Conservation (phyloP, 2,113 vertebrate genomes). For the Sander vitreus region DNA sequence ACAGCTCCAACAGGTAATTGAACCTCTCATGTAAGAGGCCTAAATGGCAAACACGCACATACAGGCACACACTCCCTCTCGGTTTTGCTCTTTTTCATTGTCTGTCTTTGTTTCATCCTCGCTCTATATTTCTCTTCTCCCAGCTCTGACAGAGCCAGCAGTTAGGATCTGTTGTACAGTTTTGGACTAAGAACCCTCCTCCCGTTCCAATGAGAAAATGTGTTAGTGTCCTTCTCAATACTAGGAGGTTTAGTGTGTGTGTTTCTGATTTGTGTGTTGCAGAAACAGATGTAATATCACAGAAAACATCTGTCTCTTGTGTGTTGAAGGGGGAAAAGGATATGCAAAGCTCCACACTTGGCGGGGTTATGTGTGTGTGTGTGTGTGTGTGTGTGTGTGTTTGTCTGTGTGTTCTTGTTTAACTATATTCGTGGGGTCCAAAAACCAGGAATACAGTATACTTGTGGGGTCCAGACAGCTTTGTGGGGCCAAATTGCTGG, state of each 20-base stretch:
- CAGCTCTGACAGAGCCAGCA: slow-evolving; percentile 48
- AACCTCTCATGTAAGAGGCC: slow-evolving; percentile 63
- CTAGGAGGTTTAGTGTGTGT: slow-evolving; percentile 20
- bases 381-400: slow-evolving; percentile 26
- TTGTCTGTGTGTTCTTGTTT: no score
- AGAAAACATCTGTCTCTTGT: slow-evolving; percentile 78
- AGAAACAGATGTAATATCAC: slow-evolving; percentile 80
- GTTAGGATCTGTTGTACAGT: slow-evolving; percentile 56
- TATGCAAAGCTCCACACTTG: slow-evolving; percentile 70
- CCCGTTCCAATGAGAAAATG: slow-evolving; percentile 71
- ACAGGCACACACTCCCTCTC: background rate
- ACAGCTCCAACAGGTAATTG: slow-evolving; percentile 64
- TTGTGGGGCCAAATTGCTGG: no score
- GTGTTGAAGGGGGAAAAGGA: slow-evolving; percentile 54
- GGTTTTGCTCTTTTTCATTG: slow-evolving; percentile 19
- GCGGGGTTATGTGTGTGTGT: slow-evolving; percentile 47
- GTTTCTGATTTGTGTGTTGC: slow-evolving; percentile 20
- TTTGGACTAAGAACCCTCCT: slow-evolving; percentile 54
- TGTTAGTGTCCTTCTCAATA: slow-evolving; percentile 53
- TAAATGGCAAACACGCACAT: slow-evolving; percentile 32
- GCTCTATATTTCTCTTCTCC: slow-evolving; percentile 42
- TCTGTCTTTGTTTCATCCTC: slow-evolving; percentile 56
- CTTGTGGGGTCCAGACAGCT: no score
- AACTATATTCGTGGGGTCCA: no score
- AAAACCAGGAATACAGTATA: no score